Evolutionary conservation across 2,888 invertebrate species (phyloP).

Genomic region (Epistrophe grossulariae): DNA sequence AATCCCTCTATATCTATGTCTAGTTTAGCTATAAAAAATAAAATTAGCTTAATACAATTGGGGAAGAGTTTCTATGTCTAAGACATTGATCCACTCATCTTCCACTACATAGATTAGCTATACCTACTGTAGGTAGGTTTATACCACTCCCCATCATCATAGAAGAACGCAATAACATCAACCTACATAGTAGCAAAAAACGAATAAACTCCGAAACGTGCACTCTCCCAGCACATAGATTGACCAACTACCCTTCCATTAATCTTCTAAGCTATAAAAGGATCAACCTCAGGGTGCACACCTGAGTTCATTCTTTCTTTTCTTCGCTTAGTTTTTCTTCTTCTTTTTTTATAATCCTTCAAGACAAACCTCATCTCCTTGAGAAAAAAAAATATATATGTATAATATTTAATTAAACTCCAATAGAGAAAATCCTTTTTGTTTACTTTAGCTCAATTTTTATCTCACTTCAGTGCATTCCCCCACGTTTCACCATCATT

Average conservation of each 20-base stretch:
- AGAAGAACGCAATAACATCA: slow-evolving; percentile 42
- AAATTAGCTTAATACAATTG: slow-evolving; percentile 53
- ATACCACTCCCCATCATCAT: not conserved
- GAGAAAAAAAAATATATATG: not conserved
- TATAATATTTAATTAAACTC: slow-evolving; percentile 83
- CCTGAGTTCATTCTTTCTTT: slow-evolving; percentile 67
- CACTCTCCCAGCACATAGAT: slow-evolving; percentile 33
- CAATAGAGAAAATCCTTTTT: slow-evolving; percentile 83
- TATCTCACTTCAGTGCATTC: slow-evolving; percentile 64
- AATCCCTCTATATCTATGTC: slow-evolving; percentile 27
- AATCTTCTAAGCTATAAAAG: slow-evolving; percentile 72
- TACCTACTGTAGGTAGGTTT: not conserved
- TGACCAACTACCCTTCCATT: slow-evolving; percentile 73
- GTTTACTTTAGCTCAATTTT: slow-evolving; percentile 73
- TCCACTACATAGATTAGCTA: slow-evolving; percentile 55
- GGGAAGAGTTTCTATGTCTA: slow-evolving; percentile 23
- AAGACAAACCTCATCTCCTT: slow-evolving; percentile 62
- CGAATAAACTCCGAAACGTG: slow-evolving; percentile 51
- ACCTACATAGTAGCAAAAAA: not conserved
- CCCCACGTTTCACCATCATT: slow-evolving; percentile 37
- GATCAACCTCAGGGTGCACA: slow-evolving; percentile 66
- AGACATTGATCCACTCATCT: slow-evolving; percentile 55
- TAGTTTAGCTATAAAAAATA: slow-evolving; percentile 49
- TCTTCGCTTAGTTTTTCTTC: slow-evolving; percentile 27
- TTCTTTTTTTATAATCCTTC: slow-evolving; percentile 46